Conservation (phyloP, 2,113 vertebrate species). For the Clinocottus analis region DNA sequence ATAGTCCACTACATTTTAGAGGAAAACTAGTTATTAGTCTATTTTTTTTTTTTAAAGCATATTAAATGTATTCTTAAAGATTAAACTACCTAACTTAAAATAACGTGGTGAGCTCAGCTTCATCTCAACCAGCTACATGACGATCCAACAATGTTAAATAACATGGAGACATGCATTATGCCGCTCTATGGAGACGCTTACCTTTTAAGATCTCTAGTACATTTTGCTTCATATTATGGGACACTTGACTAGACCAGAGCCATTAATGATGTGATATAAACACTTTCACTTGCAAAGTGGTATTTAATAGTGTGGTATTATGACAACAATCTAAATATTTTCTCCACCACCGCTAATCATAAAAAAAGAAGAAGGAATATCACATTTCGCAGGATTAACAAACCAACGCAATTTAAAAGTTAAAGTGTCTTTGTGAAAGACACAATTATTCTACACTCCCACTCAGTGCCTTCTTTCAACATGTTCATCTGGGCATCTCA, state of each 20-base stretch:
- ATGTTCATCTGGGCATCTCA: constrained; percentile 15
- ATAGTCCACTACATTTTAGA: not conserved
- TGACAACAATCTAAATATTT: not conserved
- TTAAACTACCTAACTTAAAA: not conserved
- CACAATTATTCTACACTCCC: not conserved
- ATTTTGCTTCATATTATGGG: not conserved
- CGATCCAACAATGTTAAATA: not conserved
- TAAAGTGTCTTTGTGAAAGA: not conserved
- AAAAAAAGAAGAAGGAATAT: not conserved
- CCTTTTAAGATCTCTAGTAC: not conserved
- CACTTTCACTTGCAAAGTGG: not conserved
- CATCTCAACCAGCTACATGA: not conserved
- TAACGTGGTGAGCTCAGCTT: not conserved
- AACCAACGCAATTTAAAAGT: not conserved
- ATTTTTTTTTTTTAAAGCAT: not conserved
- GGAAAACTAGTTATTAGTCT: not conserved
- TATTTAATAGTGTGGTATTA: not conserved
- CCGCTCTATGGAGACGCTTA: not conserved
- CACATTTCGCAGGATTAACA: not conserved
- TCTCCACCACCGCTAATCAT: not conserved
- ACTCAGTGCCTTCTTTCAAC: not conserved
- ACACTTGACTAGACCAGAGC: too few species aligned
- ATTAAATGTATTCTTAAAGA: not conserved
- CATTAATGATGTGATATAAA: too few species aligned
- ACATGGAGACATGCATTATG: not conserved